Evolutionary conservation across 2,113 vertebrate species (phyloP).

Genomic region (Taxidea taxus): DNA sequence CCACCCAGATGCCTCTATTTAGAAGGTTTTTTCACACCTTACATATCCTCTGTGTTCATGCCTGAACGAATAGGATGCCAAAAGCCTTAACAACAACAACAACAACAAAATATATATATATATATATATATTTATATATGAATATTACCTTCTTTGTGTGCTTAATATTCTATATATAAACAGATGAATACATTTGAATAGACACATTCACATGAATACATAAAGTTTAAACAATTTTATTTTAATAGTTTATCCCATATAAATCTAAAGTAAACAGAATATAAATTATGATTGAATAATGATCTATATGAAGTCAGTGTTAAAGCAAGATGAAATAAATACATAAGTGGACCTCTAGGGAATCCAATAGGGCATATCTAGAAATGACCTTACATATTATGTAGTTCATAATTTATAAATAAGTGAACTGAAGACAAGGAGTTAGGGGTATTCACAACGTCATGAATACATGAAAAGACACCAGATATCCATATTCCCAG

Average conservation of each 20-base stretch:
- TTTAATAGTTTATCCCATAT: neutral
- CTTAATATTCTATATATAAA: neutral
- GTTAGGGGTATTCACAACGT: neutral
- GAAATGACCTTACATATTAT: neutral
- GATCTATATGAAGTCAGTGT: neutral
- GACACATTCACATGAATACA: neutral
- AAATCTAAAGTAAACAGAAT: neutral
- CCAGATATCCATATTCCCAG: neutral
- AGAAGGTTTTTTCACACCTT: neutral
- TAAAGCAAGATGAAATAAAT: neutral
- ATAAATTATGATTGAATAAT: neutral
- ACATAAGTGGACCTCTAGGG: neutral
- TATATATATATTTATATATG: neutral
- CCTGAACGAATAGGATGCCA: neutral
- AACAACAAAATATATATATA: neutral
- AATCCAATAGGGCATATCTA: neutral
- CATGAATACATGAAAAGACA: neutral
- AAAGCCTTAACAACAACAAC: neutral
- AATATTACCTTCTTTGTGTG: neutral
- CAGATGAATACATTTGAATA: neutral
- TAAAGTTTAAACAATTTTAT: neutral
- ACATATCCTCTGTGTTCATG: neutral
- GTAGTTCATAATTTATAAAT: neutral
- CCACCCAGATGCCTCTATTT: neutral
- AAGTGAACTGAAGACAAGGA: neutral